Percentiles rank a stretch among this genome's conserved stretches.
Evolutionary conservation across 1,140 invertebrate genomes (phyloP).

Genomic region (Diorhabda sublineata): DNA sequence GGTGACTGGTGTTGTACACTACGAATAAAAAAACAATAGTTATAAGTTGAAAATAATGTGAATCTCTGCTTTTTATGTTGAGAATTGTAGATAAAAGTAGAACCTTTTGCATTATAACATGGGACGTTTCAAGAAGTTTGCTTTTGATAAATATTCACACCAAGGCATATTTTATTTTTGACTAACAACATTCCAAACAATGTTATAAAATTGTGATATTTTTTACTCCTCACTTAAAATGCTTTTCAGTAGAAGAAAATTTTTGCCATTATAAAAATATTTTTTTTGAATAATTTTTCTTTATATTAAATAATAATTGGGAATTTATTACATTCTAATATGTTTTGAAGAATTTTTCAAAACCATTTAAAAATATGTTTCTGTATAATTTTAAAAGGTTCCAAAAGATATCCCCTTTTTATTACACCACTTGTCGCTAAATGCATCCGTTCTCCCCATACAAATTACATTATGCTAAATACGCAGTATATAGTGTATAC

Average conservation of each 20-base stretch:
- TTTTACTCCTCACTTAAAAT: not conserved
- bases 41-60: not conserved
- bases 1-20: not conserved
- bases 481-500: conserved; percentile 29
- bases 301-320: no score
- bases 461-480: conserved; percentile 18
- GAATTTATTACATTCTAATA: no score
- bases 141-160: no score
- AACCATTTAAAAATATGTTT: not conserved
- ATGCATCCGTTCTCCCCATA: not conserved
- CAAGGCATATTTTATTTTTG: no score
- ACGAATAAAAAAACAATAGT: not conserved
- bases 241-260: no score
- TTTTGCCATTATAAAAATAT: no score
- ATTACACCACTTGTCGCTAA: not conserved
- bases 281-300: no score
- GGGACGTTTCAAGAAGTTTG: no score
- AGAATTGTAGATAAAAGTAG: conserved; percentile 15
- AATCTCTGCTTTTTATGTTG: conserved; percentile 13
- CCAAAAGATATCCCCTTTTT: not conserved
- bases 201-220: not conserved
- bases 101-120: conserved; percentile 14
- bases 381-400: not conserved
- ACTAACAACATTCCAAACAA: not conserved
- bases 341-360: no score